Conservation (phyloP, 2,888 invertebrate species). For the Habrosyne pyritoides region DNA sequence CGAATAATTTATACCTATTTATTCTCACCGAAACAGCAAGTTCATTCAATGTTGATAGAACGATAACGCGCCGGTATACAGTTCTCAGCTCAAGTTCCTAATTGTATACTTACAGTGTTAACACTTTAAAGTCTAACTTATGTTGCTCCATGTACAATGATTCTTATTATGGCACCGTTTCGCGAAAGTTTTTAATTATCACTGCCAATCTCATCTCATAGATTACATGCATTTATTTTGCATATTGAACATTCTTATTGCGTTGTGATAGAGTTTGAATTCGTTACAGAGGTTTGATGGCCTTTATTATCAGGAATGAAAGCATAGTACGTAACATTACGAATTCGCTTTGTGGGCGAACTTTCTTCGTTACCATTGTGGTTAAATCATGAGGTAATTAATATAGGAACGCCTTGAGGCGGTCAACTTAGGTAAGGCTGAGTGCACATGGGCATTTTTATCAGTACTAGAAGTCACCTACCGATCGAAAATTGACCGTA, state of each 20-base stretch:
- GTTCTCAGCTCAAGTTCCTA: conserved; percentile 8
- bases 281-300: conserved; percentile 10
- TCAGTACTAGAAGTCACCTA: background rate
- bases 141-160: conserved; percentile 25
- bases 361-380: conserved; percentile 67
- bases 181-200: conserved; percentile 73
- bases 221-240: conserved; percentile 14
- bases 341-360: conserved; percentile 58
- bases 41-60: conserved; percentile 31
- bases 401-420: conserved; percentile 40
- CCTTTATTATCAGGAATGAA: conserved; percentile 38
- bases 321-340: conserved; percentile 64
- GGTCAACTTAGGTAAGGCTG: conserved; percentile 14
- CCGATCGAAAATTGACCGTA: too few species aligned
- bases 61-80: conserved; percentile 37
- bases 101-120: background rate
- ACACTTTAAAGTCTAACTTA: conserved; percentile 2
- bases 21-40: conserved; percentile 15
- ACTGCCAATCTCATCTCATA: conserved; percentile 45
- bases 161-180: conserved; percentile 49
- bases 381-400: conserved; percentile 59
- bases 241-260: conserved; percentile 16
- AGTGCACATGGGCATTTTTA: conserved; percentile 13
- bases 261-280: conserved; percentile 23
- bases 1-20: background rate